These are phyloP conservation scores for Microplitis deprimator DNA, from an alignment of 2,888 invertebrate genomes.

Conservation along the genomic window DNA sequence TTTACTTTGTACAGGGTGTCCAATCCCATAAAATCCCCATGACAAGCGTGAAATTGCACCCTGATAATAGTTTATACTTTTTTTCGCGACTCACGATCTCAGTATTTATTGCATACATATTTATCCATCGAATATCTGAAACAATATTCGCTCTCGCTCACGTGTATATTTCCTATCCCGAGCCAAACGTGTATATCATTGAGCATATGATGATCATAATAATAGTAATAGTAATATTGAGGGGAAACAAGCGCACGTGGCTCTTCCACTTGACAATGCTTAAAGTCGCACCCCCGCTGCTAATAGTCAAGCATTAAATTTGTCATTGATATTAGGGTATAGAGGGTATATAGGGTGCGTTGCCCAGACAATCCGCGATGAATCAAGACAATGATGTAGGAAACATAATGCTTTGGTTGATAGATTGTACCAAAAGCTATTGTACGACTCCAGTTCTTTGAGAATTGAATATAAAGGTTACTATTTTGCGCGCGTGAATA, in stretches of 20 bases:
- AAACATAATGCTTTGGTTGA: slow-evolving; percentile 35
- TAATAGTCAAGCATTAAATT: slow-evolving; percentile 70
- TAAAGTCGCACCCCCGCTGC: slow-evolving; percentile 58
- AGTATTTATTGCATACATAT: neutral
- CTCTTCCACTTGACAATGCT: slow-evolving; percentile 51
- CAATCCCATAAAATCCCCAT: slow-evolving; percentile 64
- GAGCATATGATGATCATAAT: slow-evolving; percentile 9
- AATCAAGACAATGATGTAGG: slow-evolving; percentile 26
- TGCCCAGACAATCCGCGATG: slow-evolving; percentile 19
- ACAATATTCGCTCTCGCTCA: neutral
- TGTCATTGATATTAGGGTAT: slow-evolving; percentile 67
- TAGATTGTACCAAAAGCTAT: slow-evolving; percentile 12
- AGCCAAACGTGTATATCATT: slow-evolving; percentile 6
- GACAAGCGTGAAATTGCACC: slow-evolving; percentile 65
- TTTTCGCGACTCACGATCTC: slow-evolving; percentile 42
- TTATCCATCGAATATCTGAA: neutral
- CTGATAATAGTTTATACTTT: slow-evolving; percentile 43
- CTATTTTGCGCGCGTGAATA: slow-evolving; percentile 27
- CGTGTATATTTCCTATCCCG: neutral
- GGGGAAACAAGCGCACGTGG: slow-evolving; percentile 48
- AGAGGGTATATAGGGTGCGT: slow-evolving; percentile 48
- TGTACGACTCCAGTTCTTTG: neutral
- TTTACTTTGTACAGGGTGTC: slow-evolving; percentile 50
- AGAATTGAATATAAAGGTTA: slow-evolving; percentile 8
- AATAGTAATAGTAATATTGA: slow-evolving; percentile 13